These are phyloP conservation scores for Alloscopus bannaensis DNA, from an alignment of 2,888 invertebrate genomes.

Conservation along the genomic window DNA sequence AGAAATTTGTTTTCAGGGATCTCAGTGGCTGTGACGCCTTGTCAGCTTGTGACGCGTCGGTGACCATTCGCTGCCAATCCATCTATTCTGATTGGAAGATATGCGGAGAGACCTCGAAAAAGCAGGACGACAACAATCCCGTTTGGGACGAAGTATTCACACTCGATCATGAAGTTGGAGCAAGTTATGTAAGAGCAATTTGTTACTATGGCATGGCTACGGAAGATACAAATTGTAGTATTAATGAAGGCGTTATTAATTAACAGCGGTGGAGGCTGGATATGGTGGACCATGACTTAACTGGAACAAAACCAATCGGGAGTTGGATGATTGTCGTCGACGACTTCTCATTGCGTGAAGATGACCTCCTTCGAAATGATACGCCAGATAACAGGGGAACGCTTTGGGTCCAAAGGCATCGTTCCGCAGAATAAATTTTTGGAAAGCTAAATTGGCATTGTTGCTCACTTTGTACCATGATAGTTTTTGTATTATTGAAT, in stretches of 20 bases:
- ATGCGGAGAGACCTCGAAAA: slow-evolving; percentile 6
- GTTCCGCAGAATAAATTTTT: no score
- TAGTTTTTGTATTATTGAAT: no score
- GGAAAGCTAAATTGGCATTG: no score
- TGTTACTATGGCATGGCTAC: no score
- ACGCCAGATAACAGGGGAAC: slow-evolving; percentile 16
- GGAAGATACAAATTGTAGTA: neutral
- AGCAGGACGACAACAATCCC: slow-evolving; percentile 18
- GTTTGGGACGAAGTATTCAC: slow-evolving; percentile 25
- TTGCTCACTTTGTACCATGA: no score
- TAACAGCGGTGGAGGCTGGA: slow-evolving; percentile 9
- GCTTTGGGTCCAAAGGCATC: slow-evolving; percentile 15
- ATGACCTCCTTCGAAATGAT: neutral
- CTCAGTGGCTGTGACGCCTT: slow-evolving; percentile 9
- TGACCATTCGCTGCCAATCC: slow-evolving; percentile 22
- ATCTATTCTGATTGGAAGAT: slow-evolving; percentile 26
- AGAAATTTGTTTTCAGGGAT: neutral
- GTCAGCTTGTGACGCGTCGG: slow-evolving; percentile 14
- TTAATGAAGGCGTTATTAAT: neutral
- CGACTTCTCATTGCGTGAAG: slow-evolving; percentile 10
- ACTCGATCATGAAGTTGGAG: slow-evolving; percentile 18
- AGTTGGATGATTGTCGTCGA: slow-evolving; percentile 6
- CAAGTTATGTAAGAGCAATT: slow-evolving; percentile 14
- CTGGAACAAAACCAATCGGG: slow-evolving; percentile 9
- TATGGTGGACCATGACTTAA: slow-evolving; percentile 25